These are phyloP conservation scores for Trochalopteron elliotii DNA, from an alignment of 2,113 vertebrate genomes.

Conservation along the genomic window DNA sequence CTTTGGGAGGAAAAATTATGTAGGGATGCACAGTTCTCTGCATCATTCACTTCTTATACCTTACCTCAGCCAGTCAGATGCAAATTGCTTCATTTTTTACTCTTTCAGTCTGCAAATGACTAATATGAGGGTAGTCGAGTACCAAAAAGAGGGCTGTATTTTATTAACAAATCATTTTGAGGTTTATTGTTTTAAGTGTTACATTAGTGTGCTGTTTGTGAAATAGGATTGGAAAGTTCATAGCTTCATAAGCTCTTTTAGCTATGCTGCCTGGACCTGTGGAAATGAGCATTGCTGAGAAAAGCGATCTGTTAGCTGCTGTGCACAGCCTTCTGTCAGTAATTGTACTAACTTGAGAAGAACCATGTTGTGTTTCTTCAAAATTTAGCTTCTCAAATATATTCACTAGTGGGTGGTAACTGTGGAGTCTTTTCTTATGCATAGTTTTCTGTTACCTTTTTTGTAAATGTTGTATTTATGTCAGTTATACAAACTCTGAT, in stretches of 20 bases:
- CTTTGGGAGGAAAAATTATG: neutral
- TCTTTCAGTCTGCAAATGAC: neutral
- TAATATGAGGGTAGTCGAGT: neutral
- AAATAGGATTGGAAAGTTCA: neutral
- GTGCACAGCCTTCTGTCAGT: neutral
- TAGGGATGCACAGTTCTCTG: neutral
- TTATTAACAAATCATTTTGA: neutral
- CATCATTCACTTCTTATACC: neutral
- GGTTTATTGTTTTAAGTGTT: neutral
- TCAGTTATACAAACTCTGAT: neutral
- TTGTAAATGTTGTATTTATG: neutral
- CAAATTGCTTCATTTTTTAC: neutral
- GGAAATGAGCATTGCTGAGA: neutral
- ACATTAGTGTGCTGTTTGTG: neutral
- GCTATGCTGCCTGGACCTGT: neutral
- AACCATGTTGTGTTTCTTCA: neutral
- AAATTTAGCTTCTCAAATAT: neutral
- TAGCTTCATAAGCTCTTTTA: neutral
- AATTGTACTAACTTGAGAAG: neutral
- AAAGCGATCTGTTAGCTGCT: neutral
- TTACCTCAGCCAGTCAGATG: neutral
- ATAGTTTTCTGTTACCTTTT: neutral
- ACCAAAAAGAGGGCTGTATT: neutral
- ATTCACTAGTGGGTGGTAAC: neutral
- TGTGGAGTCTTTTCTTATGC: neutral